Base-by-base conservation (phyloP, 1,140 invertebrate genomes). In the Drosophila rufa region DNA sequence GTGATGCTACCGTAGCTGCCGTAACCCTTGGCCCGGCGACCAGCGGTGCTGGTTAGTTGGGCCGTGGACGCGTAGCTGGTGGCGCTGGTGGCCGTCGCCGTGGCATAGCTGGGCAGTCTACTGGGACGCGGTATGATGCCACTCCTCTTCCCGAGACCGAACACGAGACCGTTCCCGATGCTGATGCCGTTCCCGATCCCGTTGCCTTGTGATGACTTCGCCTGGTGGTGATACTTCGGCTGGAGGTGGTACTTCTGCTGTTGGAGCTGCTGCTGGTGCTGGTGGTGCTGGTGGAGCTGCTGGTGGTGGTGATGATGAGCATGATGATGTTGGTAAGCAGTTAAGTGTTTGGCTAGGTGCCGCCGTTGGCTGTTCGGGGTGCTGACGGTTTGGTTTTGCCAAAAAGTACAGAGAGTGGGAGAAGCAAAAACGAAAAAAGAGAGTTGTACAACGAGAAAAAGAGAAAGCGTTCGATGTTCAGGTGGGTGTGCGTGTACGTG, bases 321-420 rank as follows among this genome's bases (percentile, higher is more conserved):
- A 64, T 85, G 79, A 47, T 86, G 82, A 65, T 85, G 81, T 65
- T 85, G 79, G 75, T 86, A 87, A 87, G 80, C 85, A 61, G 75
- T 86, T 71, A 86, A 91, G 79, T 91, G 84, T 91, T 92, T 92
- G 78, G 91, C 91, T 60, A 92, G 83, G 84, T 92, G 91, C 84
- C 91, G 91, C 82, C 91, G 90, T 92, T 91, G 92, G 91, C 91
- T 92, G 91, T 92, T 92, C 84, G 91, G 79, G 84, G 87, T 92
- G 91, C 91, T 92, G 85, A 66, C 82, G 68, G 73, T 75, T 79
- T 77, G 62, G 80, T 74, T 71, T 65, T 80, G 74, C 77, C 66
- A 76, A 90, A 68, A 82, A 85, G 51, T 55, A 83, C 58, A 71
- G 75, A 75, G 67, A 82, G 75, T 62, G 80, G 73, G 73, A 81